These are phyloP conservation scores for Rhogogaster chlorosoma DNA, from an alignment of 2,888 invertebrate species.

Conservation along the genomic window DNA sequence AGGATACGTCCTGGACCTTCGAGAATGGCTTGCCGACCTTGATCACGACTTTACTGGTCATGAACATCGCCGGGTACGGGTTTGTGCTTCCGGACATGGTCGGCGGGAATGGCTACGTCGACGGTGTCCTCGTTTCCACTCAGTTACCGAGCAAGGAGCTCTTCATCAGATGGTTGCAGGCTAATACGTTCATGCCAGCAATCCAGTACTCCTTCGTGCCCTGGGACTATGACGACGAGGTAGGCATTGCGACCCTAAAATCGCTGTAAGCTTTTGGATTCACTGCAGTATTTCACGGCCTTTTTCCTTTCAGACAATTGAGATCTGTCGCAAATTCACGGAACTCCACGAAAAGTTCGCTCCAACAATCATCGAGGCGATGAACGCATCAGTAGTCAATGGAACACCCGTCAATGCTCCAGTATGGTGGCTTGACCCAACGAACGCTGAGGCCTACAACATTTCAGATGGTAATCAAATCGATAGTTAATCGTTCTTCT, in stretches of 20 bases:
- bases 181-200: conserved; percentile 79
- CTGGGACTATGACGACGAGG: conserved; percentile 79
- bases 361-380: conserved; percentile 81
- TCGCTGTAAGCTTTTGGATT: not conserved
- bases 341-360: conserved; percentile 83
- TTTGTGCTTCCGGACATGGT: conserved; percentile 81
- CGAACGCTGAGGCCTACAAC: conserved; percentile 73
- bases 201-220: conserved; percentile 81
- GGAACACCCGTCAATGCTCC: conserved; percentile 88
- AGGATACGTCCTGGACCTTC: conserved; percentile 75
- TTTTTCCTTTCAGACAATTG: conserved; percentile 78
- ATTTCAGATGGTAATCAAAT: conserved; percentile 49
- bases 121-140: conserved; percentile 62
- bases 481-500: not conserved
- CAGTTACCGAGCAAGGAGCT: conserved; percentile 80
- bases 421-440: conserved; percentile 89
- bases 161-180: conserved; percentile 82
- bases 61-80: conserved; percentile 79
- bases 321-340: conserved; percentile 82
- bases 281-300: not conserved
- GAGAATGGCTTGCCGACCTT: conserved; percentile 78
- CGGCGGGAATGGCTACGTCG: conserved; percentile 74
- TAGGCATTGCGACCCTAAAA: too few species aligned
- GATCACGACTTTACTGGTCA: conserved; percentile 76
- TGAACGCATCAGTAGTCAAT: conserved; percentile 80